These are phyloP conservation scores for Exocentrus adspersus DNA, from an alignment of 2,888 invertebrate genomes.

Conservation along the genomic window DNA sequence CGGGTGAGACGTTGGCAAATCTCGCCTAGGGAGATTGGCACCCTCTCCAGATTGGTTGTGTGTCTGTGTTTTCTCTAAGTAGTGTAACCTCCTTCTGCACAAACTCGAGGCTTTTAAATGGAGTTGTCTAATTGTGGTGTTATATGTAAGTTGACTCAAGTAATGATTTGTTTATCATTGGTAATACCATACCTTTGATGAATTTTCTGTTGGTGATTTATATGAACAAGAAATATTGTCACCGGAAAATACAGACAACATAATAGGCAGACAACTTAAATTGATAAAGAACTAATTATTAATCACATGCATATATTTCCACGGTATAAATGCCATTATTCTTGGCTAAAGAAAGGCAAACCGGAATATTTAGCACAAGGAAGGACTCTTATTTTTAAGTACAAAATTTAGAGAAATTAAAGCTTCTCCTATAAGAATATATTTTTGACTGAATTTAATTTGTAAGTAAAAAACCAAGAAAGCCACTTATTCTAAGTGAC, in stretches of 20 bases:
- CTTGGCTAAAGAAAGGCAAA: slow-evolving; percentile 3
- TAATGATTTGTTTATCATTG: too few species aligned
- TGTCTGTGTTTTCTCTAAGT: too few species aligned
- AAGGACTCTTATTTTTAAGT: slow-evolving; percentile 4
- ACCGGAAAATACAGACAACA: slow-evolving; percentile 7
- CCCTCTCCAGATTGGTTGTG: too few species aligned
- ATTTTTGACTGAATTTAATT: slow-evolving; percentile 23
- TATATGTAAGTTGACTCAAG: too few species aligned
- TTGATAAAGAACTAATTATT: slow-evolving; percentile 1
- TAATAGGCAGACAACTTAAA: slow-evolving; percentile 18
- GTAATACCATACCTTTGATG: too few species aligned
- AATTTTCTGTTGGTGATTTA: neutral
- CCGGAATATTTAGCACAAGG: slow-evolving; percentile 8
- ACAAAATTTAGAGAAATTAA: slow-evolving; percentile 1
- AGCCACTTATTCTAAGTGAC: slow-evolving; percentile 22
- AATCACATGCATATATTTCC: slow-evolving; percentile 10
- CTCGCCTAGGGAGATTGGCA: too few species aligned
- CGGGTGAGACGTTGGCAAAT: too few species aligned
- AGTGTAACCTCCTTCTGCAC: too few species aligned
- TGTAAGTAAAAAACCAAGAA: slow-evolving; percentile 16
- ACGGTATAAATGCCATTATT: neutral
- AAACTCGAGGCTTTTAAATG: too few species aligned
- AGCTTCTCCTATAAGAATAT: slow-evolving; percentile 19
- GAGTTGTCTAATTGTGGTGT: too few species aligned
- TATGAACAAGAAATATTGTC: neutral